Base-by-base conservation (phyloP, 2,113 vertebrate species). In the Lontra canadensis region DNA sequence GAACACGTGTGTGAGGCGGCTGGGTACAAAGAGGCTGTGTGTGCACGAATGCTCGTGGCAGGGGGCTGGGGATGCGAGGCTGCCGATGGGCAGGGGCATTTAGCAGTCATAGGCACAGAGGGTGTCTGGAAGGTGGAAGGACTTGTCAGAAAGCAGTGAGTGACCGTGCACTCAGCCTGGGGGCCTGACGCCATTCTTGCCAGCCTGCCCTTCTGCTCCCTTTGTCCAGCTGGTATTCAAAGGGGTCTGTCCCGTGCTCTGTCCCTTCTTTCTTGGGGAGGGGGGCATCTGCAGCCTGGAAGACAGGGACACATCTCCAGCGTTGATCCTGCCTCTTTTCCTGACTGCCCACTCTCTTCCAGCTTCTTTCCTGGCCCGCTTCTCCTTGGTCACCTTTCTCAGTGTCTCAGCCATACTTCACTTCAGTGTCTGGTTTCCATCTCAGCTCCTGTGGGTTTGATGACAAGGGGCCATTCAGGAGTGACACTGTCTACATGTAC, bases 21-120 rank as follows among this genome's bases (percentile, higher is more conserved):
- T 10, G 57, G 74, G n/a, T 26, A 94, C 84, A 65, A 57, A 94
- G 84, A 90, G 76, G 92, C 83, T 92, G 69, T 90, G 83, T 96
- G 86, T 9, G 17, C 34, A 3, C 42, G 4, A 42, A 93, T 15
- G 14, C 25, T 2, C 17, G 20, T 25, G 14, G 25, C 21, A 4
- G 42, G 79, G 80, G 90, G 36, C 1, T 6, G 74, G 29, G 4
- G 1, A 1, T 2, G 31, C 52, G 29, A 47, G 44, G 31, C 88
- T 5, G 4, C 44, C 0, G 1, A 8, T 18, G 34, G 7, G 17
- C 39, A n/a, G 4, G 39, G 15, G 18, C 21, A 14, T 31, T 31
- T 6, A 42, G 69, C 55, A n/a, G 0, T 80, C 87, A 23, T 23
- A 61, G 82, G 25, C 90, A 36, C 42, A 18, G 39, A 21, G n/a